A percentile compares a stretch with the other conserved stretches of the same genome.
Evolutionary conservation across 2,888 invertebrate species (phyloP).

Genomic region (Meteorus colon): DNA sequence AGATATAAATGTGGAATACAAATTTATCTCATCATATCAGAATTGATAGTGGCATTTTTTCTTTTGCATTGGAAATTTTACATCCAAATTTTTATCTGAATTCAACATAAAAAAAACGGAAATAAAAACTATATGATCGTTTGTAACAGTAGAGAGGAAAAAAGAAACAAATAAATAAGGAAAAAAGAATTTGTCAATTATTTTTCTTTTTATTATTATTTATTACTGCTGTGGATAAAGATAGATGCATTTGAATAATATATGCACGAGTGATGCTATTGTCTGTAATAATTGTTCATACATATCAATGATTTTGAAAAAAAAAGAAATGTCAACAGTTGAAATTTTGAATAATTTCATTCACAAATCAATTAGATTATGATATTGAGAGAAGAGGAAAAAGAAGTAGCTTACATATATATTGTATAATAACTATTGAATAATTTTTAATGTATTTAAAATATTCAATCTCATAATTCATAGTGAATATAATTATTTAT

Average conservation of each 20-base stretch:
- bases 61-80: neutral
- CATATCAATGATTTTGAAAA: conserved; percentile 1
- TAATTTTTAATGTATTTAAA: neutral
- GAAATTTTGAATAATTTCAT: neutral
- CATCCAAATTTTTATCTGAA: neutral
- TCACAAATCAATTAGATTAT: neutral
- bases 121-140: neutral
- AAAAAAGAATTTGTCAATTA: neutral
- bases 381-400: neutral
- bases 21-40: neutral
- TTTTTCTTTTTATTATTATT: neutral
- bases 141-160: neutral
- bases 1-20: neutral
- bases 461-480: neutral
- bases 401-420: neutral
- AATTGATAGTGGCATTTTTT: neutral
- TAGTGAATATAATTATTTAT: neutral
- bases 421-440: neutral
- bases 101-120: neutral
- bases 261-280: neutral
- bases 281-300: neutral
- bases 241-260: neutral
- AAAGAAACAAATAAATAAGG: neutral
- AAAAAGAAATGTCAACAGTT: neutral
- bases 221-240: neutral